Evolutionary conservation across 2,888 invertebrate species (phyloP).

Genomic region (Polia nebulosa): DNA sequence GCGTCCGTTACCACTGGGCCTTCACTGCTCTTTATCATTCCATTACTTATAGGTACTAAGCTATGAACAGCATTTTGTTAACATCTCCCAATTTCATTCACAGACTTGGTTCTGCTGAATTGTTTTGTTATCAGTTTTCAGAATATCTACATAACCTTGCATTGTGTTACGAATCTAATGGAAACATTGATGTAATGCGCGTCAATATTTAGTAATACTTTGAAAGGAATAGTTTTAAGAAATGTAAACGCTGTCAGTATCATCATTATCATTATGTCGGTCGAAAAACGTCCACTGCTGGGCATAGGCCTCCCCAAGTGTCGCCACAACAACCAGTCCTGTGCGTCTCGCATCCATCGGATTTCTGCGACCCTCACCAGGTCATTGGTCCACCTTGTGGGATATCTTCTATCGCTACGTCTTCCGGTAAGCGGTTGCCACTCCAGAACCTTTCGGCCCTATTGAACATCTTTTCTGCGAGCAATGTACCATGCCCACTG

Average conservation of each 20-base stretch:
- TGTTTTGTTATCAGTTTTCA: slow-evolving; percentile 39
- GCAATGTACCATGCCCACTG: too few relatives aligned
- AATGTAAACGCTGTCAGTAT: too few relatives aligned
- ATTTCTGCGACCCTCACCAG: too few relatives aligned
- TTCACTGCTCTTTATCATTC: neutral
- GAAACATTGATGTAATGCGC: slow-evolving; percentile 25
- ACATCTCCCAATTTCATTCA: slow-evolving; percentile 1
- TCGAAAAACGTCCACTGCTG: neutral
- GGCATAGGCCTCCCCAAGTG: too few relatives aligned
- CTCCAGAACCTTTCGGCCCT: too few relatives aligned
- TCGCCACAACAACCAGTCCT: too few relatives aligned
- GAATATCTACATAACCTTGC: slow-evolving; percentile 38
- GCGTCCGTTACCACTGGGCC: too few relatives aligned
- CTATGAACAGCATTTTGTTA: neutral
- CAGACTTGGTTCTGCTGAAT: slow-evolving; percentile 19
- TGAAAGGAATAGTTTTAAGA: neutral
- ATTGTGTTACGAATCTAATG: slow-evolving; percentile 40
- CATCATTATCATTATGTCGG: neutral
- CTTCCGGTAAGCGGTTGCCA: too few relatives aligned
- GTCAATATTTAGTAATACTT: slow-evolving; percentile 33
- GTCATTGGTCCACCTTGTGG: too few relatives aligned
- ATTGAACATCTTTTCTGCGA: too few relatives aligned
- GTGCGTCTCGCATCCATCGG: too few relatives aligned
- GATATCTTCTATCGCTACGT: too few relatives aligned
- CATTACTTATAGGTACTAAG: neutral